Conservation (phyloP, 2,888 invertebrate genomes). For the Eupeodes latifasciatus region DNA sequence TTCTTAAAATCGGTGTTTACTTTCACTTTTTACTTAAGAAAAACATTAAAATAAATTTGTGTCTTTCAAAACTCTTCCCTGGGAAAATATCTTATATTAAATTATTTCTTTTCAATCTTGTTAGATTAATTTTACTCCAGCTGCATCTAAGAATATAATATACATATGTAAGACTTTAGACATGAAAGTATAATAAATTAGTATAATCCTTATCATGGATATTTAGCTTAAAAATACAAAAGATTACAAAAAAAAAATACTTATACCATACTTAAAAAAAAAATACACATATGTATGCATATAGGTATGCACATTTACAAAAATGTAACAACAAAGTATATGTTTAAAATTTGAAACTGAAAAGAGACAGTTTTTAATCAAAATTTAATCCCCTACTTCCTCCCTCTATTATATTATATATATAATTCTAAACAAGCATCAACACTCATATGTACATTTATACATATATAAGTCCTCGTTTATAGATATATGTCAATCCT, state of each 20-base stretch:
- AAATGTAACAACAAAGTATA: neutral
- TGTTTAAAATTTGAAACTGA: neutral
- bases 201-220: neutral
- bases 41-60: too few relatives aligned
- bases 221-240: neutral
- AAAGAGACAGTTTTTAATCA: neutral
- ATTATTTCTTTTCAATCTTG: too few relatives aligned
- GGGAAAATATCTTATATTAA: too few relatives aligned
- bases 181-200: neutral
- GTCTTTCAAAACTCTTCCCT: too few relatives aligned
- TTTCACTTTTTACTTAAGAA: too few relatives aligned
- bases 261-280: constrained; percentile 17
- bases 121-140: too few relatives aligned
- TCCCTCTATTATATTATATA: neutral
- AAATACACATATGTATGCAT: too few relatives aligned
- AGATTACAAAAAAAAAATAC: neutral
- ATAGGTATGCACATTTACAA: neutral
- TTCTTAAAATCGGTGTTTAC: too few relatives aligned
- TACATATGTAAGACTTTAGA: too few relatives aligned
- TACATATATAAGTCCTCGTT: neutral
- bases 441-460: neutral
- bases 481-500: neutral
- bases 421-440: neutral
- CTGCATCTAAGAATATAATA: too few relatives aligned
- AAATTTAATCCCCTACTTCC: neutral